These are phyloP conservation scores for Corythornis vintsioides DNA, from an alignment of 2,113 vertebrate genomes.

Conservation along the genomic window DNA sequence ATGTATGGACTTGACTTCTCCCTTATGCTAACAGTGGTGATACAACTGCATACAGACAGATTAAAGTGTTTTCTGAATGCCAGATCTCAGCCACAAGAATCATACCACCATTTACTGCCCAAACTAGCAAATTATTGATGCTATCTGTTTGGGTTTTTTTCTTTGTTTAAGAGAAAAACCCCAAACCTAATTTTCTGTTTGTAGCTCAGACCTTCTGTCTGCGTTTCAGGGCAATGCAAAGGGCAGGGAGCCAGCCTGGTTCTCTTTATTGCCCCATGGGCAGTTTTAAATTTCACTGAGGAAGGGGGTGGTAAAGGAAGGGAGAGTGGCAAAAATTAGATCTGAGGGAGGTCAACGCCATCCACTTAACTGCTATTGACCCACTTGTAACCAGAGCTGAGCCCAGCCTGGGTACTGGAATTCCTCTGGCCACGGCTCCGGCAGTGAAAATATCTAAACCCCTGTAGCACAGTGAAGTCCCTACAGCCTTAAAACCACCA, in stretches of 20 bases:
- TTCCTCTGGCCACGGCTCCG: not conserved
- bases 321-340: constrained; percentile 36
- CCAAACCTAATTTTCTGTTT: not conserved
- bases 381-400: constrained; percentile 43
- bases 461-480: not conserved
- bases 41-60: not conserved
- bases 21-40: not conserved
- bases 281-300: constrained; percentile 48
- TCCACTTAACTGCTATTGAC: constrained; percentile 46
- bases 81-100: not conserved
- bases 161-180: not conserved
- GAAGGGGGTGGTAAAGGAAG: not conserved
- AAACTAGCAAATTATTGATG: not conserved
- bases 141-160: not conserved
- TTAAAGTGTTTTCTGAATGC: constrained; percentile 1
- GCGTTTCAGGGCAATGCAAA: not conserved
- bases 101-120: not conserved
- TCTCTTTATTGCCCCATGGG: not conserved
- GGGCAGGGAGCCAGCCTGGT: not conserved
- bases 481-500: not conserved
- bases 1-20: not conserved
- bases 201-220: not conserved
- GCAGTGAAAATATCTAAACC: not conserved
- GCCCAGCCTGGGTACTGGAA: not conserved
- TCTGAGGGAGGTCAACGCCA: constrained; percentile 34